phyloP scores from a whole-genome alignment of 2,888 invertebrate species.

The Oscheius onirici region DNA sequence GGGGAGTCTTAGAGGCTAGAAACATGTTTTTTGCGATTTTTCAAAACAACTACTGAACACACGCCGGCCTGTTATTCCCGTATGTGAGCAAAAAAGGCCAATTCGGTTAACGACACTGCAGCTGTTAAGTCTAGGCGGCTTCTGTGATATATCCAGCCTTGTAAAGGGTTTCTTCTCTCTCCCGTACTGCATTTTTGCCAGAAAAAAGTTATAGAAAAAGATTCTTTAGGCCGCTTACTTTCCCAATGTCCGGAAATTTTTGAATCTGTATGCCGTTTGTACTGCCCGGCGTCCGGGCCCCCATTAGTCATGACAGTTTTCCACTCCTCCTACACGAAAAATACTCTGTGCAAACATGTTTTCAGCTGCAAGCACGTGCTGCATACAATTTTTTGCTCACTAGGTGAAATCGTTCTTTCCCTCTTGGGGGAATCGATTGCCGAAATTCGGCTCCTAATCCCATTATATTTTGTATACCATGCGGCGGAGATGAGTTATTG shows the following conservation, averaged over 20 bases:
- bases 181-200: not conserved
- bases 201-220: not conserved
- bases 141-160: too few species aligned
- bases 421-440: not conserved
- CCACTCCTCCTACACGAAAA: not conserved
- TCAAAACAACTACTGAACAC: not conserved
- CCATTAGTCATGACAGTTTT: not conserved
- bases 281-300: not conserved
- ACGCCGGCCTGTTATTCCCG: not conserved
- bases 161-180: not conserved
- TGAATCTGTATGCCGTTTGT: not conserved
- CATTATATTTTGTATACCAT: not conserved
- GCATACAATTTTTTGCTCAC: not conserved
- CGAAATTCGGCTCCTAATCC: not conserved
- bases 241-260: not conserved
- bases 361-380: not conserved
- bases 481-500: slow-evolving; percentile 12
- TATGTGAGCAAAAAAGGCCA: not conserved
- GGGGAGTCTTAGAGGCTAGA: not conserved
- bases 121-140: not conserved
- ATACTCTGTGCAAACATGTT: slow-evolving; percentile 13
- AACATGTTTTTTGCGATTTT: not conserved
- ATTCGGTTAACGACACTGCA: not conserved
- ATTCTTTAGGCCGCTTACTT: not conserved
- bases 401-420: not conserved